Base-by-base conservation (phyloP, 2,888 invertebrate genomes). In the Alviniconcha strummeri region DNA sequence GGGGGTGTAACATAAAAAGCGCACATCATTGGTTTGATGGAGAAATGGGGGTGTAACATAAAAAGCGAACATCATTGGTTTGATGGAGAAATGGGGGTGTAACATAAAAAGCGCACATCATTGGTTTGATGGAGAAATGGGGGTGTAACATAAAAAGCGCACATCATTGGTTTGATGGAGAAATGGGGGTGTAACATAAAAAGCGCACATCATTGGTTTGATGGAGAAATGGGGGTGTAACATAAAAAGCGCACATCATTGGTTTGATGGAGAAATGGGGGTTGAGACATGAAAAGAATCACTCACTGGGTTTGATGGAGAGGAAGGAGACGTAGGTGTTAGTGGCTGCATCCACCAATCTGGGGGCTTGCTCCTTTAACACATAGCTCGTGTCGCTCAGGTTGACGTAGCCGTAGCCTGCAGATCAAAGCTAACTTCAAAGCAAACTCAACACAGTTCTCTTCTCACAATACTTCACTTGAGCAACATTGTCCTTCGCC, bases 361-460 rank as follows among this genome's bases (percentile, higher is more conserved):
- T 36, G 9, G 82, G 82, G 1, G 57, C n/a, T 67, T 82, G 75
- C 55, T 82, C 52, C 11, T 74, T n/a, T 15, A 3, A 36, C 8
- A 82, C 76, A n/a, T 74, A 57, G 76, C 5, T 8, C 15, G 74
- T 74, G 19, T 82, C 82, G 7, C 74, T 75, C 19, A 82, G 64
- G 76, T 82, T 67, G 55, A 82, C 67, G 19, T 76, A 82, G 15
- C 82, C 82, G 11, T 60, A 67, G 13, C 64, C 82, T 82, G 82
- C n/a, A 36, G 36, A 36, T 36, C 36, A 67, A 19, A 72, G 1
- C 64, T 1, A 64, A 64, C 15, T 15, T 64, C 9, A 64, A 36
- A 52, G 36, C 72, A 72, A 36, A 76, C 17, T 56, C 55, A 76
- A 13, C 0, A 76, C 17, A 71, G 1, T 36, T 36, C 36, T 36